Conservation (phyloP, 2,113 vertebrate genomes). For the Meleagris gallopavo region DNA sequence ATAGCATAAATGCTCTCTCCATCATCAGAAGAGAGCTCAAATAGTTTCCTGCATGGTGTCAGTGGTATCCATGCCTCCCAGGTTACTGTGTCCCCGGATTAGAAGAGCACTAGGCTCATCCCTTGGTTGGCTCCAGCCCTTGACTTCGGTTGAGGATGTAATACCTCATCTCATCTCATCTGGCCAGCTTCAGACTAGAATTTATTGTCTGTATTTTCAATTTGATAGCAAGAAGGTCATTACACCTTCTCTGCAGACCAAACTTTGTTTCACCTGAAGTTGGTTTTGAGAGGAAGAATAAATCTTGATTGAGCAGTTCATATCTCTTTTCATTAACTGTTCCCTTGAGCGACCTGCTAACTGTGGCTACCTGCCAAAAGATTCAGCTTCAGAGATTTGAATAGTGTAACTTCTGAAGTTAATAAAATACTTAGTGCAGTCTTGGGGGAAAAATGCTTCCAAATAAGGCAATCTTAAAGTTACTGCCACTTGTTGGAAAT, state of each 20-base stretch:
- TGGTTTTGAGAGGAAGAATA: constrained; percentile 47
- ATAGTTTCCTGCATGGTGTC: not conserved
- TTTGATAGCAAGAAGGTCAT: constrained; percentile 37
- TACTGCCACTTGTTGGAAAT: not conserved
- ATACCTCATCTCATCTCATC: not conserved
- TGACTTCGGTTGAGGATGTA: not conserved
- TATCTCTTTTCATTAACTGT: constrained; percentile 10
- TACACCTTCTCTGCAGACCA: constrained; percentile 19
- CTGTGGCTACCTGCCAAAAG: not conserved
- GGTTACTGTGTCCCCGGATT: not conserved
- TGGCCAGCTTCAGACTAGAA: not conserved
- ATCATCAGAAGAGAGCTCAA: not conserved
- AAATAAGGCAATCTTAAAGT: constrained; percentile 33
- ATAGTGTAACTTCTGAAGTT: constrained; percentile 22
- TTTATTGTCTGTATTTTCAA: not conserved
- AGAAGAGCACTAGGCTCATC: rapidly evolving
- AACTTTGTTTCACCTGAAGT: constrained; percentile 43
- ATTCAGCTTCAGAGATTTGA: not conserved
- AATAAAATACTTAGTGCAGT: constrained; percentile 41
- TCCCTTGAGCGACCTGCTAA: not conserved
- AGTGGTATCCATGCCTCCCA: not conserved
- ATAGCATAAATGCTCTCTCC: not conserved
- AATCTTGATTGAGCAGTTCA: constrained; percentile 30
- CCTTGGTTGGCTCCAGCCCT: not conserved
- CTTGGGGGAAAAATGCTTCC: constrained; percentile 12